These are phyloP conservation scores for Thalassoma bifasciatum DNA, from an alignment of 2,113 vertebrate species.

Conservation along the genomic window DNA sequence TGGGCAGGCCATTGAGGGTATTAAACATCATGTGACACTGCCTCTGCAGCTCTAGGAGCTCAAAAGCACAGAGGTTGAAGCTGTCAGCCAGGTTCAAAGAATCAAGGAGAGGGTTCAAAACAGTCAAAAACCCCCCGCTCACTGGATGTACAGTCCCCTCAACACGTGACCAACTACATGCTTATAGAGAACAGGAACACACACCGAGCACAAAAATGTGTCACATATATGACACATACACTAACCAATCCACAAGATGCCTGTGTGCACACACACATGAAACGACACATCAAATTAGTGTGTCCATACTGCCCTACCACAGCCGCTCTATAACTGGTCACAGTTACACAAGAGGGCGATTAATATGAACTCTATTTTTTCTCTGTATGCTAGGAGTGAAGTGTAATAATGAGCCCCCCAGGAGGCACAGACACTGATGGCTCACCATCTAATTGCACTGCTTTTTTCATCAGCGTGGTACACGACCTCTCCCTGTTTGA, in stretches of 20 bases:
- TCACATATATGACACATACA: slow-evolving; percentile 31
- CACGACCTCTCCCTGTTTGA: slow-evolving; percentile 75
- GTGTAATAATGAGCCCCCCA: slow-evolving; percentile 77
- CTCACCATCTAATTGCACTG: slow-evolving; percentile 81
- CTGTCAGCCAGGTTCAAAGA: slow-evolving; percentile 32
- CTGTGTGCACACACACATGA: slow-evolving; percentile 37
- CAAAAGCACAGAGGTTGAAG: slow-evolving; percentile 46
- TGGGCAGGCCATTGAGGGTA: slow-evolving; percentile 28
- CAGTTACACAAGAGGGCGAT: slow-evolving; percentile 78
- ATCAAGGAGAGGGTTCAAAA: slow-evolving; percentile 34
- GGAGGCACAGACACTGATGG: slow-evolving; percentile 79
- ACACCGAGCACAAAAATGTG: slow-evolving; percentile 35
- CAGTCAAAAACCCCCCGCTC: background rate
- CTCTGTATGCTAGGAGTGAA: slow-evolving; percentile 69
- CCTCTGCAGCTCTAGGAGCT: slow-evolving; percentile 31
- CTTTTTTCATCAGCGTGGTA: slow-evolving; percentile 79
- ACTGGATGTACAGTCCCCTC: slow-evolving; percentile 33
- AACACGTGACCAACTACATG: slow-evolving; percentile 43
- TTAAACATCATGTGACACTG: slow-evolving; percentile 64
- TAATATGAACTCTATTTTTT: slow-evolving; percentile 72
- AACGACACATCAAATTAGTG: slow-evolving; percentile 67
- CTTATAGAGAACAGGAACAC: slow-evolving; percentile 23
- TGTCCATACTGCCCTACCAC: slow-evolving; percentile 61
- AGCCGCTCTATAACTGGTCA: slow-evolving; percentile 70
- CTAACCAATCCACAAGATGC: slow-evolving; percentile 15